These are phyloP conservation scores for Horisme vitalbata DNA, from an alignment of 2,888 invertebrate genomes.

Conservation along the genomic window DNA sequence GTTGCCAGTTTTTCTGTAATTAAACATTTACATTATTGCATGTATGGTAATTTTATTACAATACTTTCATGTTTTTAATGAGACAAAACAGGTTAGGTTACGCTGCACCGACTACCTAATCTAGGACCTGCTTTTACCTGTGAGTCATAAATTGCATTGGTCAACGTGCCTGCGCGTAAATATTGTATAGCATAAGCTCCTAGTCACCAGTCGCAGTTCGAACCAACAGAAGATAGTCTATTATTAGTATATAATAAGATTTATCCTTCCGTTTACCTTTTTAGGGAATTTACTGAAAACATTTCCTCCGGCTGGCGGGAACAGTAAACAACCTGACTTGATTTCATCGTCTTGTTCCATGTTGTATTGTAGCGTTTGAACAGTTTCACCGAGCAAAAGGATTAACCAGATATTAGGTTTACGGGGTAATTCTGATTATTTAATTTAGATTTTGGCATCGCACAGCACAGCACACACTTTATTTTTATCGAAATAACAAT, in stretches of 20 bases:
- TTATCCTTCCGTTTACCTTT: slow-evolving; percentile 76
- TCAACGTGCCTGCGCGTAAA: slow-evolving; percentile 25
- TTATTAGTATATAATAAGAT: slow-evolving; percentile 7
- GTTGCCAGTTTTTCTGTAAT: slow-evolving; percentile 91
- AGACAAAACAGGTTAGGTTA: slow-evolving; percentile 30
- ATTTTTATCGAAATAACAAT: too few species aligned
- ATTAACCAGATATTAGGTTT: too few species aligned
- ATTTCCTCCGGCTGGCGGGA: slow-evolving; percentile 86
- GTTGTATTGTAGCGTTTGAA: slow-evolving; percentile 39
- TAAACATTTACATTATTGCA: slow-evolving; percentile 13
- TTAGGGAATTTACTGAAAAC: slow-evolving; percentile 90
- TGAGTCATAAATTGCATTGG: slow-evolving; percentile 38
- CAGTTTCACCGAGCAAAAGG: too few species aligned
- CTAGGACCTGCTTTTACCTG: slow-evolving; percentile 32
- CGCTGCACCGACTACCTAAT: slow-evolving; percentile 14
- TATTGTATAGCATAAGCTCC: too few species aligned
- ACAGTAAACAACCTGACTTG: slow-evolving; percentile 88
- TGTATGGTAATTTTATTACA: slow-evolving; percentile 11
- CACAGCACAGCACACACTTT: too few species aligned
- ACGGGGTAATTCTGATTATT: too few species aligned
- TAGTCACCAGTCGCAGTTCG: too few species aligned
- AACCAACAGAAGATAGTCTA: too few species aligned
- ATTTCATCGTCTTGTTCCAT: slow-evolving; percentile 91
- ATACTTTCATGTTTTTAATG: slow-evolving; percentile 15
- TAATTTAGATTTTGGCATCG: too few species aligned